A percentile compares a stretch with the other conserved stretches of the same genome.
Evolutionary conservation across 1,140 invertebrate species (phyloP).

Genomic region (Gryon sp.): DNA sequence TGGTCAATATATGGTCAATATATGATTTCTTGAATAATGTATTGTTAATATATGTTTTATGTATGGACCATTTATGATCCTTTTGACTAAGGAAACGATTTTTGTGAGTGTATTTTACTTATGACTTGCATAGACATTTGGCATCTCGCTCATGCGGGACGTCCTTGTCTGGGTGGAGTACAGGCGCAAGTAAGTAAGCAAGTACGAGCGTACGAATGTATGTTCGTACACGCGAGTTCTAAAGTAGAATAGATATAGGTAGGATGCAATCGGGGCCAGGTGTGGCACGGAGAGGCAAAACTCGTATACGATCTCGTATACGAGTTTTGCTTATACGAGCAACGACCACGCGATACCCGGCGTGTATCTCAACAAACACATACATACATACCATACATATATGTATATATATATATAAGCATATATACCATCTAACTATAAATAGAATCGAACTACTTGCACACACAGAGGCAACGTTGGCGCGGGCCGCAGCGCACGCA

Average conservation of each 20-base stretch:
- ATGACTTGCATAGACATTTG: slow-evolving; percentile 12
- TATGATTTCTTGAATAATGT: too few species aligned
- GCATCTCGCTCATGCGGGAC: slow-evolving; percentile 9
- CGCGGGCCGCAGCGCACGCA: slow-evolving; percentile 50
- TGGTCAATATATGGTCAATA: too few species aligned
- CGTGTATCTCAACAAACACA: too few species aligned
- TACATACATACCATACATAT: too few species aligned
- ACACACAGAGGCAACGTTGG: slow-evolving; percentile 46
- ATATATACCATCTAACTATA: slow-evolving; percentile 69
- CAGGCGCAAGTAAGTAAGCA: slow-evolving; percentile 53
- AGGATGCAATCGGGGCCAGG: slow-evolving; percentile 75
- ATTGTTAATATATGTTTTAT: too few species aligned
- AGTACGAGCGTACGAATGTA: slow-evolving; percentile 37
- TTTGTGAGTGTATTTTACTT: too few species aligned
- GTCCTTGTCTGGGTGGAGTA: slow-evolving; percentile 62
- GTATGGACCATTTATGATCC: too few species aligned
- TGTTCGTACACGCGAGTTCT: slow-evolving; percentile 56
- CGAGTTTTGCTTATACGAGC: slow-evolving; percentile 56
- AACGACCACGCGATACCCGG: slow-evolving; percentile 60
- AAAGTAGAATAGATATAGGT: slow-evolving; percentile 73
- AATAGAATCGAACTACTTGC: slow-evolving; percentile 77
- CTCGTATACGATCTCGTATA: slow-evolving; percentile 52
- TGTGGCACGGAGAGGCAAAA: slow-evolving; percentile 70
- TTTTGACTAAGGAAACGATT: too few species aligned
- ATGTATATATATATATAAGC: too few species aligned